These are phyloP conservation scores for Emmelina monodactyla DNA, from an alignment of 2,888 invertebrate species.

Conservation along the genomic window DNA sequence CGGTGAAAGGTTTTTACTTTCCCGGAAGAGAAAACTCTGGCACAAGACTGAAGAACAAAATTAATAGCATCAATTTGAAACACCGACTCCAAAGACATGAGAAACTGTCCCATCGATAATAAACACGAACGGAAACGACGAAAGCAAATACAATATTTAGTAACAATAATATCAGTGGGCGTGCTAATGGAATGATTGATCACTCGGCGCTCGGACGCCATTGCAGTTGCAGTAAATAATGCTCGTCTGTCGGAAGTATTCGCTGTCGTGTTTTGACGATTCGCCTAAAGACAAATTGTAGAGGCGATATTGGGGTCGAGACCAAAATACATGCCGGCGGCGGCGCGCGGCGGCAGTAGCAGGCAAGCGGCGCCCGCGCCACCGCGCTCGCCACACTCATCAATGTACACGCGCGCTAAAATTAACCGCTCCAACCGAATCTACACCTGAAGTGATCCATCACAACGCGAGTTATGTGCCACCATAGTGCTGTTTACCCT, in stretches of 20 bases:
- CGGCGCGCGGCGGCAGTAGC: constrained; percentile 53
- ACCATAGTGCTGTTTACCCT: constrained; percentile 28
- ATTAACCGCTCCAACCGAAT: constrained; percentile 58
- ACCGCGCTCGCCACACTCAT: constrained; percentile 46
- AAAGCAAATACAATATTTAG: too few relatives aligned
- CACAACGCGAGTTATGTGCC: constrained; percentile 38
- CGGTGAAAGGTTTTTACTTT: too few relatives aligned
- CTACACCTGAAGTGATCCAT: constrained; percentile 48
- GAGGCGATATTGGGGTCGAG: constrained; percentile 61
- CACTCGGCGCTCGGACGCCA: too few relatives aligned
- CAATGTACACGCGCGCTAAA: constrained; percentile 54
- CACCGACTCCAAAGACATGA: too few relatives aligned
- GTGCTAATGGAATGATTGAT: too few relatives aligned
- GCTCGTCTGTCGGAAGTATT: constrained; percentile 46
- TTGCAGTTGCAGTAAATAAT: constrained; percentile 25
- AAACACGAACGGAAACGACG: too few relatives aligned
- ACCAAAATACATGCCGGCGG: constrained; percentile 58
- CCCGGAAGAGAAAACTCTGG: too few relatives aligned
- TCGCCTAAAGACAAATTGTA: constrained; percentile 57
- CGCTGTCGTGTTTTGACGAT: constrained; percentile 49
- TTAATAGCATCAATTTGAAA: too few relatives aligned
- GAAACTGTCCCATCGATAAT: too few relatives aligned
- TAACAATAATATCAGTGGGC: too few relatives aligned
- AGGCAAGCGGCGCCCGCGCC: constrained; percentile 57
- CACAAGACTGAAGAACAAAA: too few relatives aligned